Conservation (phyloP, 1,140 invertebrate species). For the Portunus trituberculatus region DNA sequence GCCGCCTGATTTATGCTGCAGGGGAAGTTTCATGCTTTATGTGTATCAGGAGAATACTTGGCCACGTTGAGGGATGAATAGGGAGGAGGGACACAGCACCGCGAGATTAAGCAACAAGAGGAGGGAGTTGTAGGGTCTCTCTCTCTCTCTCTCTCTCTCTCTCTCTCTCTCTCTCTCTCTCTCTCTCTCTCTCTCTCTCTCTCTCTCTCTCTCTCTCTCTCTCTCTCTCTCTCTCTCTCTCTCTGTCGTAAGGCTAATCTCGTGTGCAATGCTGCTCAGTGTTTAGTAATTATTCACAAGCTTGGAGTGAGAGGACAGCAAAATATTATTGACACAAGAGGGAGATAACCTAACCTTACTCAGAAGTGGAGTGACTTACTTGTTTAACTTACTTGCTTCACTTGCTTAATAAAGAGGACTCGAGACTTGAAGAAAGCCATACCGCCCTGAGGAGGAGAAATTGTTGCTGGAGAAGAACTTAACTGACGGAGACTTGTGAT, state of each 20-base stretch:
- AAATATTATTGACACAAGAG: too few relatives aligned
- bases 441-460: too few relatives aligned
- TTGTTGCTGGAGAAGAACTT: too few relatives aligned
- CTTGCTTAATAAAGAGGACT: too few relatives aligned
- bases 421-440: too few relatives aligned
- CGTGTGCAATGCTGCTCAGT: too few relatives aligned
- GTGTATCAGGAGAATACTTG: slow-evolving; percentile 41
- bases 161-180: slow-evolving; percentile 40
- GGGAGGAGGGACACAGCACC: background rate
- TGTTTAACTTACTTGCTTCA: too few relatives aligned
- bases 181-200: slow-evolving; percentile 38
- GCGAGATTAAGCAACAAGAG: slow-evolving; percentile 28
- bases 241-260: background rate
- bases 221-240: slow-evolving; percentile 38
- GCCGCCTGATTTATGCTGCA: slow-evolving; percentile 31
- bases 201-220: slow-evolving; percentile 28
- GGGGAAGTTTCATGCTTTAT: slow-evolving; percentile 51
- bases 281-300: too few relatives aligned
- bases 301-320: too few relatives aligned
- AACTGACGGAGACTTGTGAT: too few relatives aligned
- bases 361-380: too few relatives aligned
- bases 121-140: background rate
- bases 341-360: too few relatives aligned
- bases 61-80: slow-evolving; percentile 11
- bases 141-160: background rate